Base-by-base conservation (phyloP, 2,888 invertebrate genomes). In the Nematopogon swammerdamellus region DNA sequence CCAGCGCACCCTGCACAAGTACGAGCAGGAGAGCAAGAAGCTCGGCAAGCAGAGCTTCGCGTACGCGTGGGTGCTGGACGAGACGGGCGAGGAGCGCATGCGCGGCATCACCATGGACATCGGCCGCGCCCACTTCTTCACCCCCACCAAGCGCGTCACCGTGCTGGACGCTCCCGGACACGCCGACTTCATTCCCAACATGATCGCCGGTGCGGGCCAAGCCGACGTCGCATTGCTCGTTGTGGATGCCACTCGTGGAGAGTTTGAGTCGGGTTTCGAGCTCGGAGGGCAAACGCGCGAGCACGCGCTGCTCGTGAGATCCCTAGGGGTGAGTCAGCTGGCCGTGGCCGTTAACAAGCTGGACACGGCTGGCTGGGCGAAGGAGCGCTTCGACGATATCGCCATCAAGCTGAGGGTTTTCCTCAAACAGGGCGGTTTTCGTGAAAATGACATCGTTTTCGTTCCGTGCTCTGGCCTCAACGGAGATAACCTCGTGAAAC, bases 91-190 rank as follows among this genome's bases (percentile, higher is more conserved):
- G 67, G 99, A 99, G 72, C 85, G 97, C 59, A 86, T 88, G 19
- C 85, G 99, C 56, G 99, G 99, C 14, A 97, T 99, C 47, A 99
- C 99, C 1, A 99, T 99, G 95, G 99, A 99, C 73, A 89, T 99
- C 14, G 98, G 95, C 0, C 87, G 92, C 58, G 92, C 92, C 16
- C 89, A 91, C 57, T 96, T 98, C 79, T 93, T 95, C 72, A 95
- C 97, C 0, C 84, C 87, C 49, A 85, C 86, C 2, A 95, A 95
- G 74, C 79, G 77, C 69, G 86, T 93, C 0, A 91, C 89, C 0
- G 75, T 99, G 45, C 76, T 99, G 51, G 99, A 99, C 82, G 97
- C 99, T 20, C 99, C 99, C 1, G 99, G 99, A 0, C 99, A 99
- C 70, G 96, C 94, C 67, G 99, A 99, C 69, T 99, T 99, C 64